Evolutionary conservation across 2,113 vertebrate genomes (phyloP), one percentile per base, ranked within the genome.

Genomic region (Benthochromis sp.): DNA sequence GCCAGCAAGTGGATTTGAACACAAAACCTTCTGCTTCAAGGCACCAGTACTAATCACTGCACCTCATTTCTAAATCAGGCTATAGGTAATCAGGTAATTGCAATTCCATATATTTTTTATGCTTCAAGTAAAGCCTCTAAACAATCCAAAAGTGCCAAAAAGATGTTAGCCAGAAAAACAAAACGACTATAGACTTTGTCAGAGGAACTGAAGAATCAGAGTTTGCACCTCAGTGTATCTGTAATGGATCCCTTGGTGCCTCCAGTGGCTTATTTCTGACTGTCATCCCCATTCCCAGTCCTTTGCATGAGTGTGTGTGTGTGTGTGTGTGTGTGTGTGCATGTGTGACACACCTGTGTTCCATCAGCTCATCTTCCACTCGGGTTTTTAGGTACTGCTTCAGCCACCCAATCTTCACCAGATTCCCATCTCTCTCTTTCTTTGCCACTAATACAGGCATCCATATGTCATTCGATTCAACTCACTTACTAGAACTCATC

Each of bases 161-260:
- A 43, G 79, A 13, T 17, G 13, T 0, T 17, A 27, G 38, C 4
- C 0, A 45, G 13, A 45, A 73, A 73, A 17, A 14, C 21, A 73
- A 45, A 73, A 17, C 4, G 0, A 0, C 12, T 45, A 7, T 27
- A 73, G 21, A 2, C 0, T 17, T 0, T 14, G 2, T 24, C 21
- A 45, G 40, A 73, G 21, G 0, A 73, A 27, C 40, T 45, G 40
- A 45, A 27, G 21, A 73, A 9, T 45, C 40, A 7, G 69, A 27
- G 38, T 27, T 73, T 73, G 69, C 21, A 4, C 21, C 4, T 45
- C 2, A 0, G 14, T 73, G 38, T 45, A 24, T 73, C 69, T 45
- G 38, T 2, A 45, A 73, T 27, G 69, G 38, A 24, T 27, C 69
- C 21, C 8, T 43, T 40, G 21, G 38, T 43, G 38, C 38, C 21